Conservation (phyloP, 2,113 vertebrate genomes). For the Caranx ignobilis region DNA sequence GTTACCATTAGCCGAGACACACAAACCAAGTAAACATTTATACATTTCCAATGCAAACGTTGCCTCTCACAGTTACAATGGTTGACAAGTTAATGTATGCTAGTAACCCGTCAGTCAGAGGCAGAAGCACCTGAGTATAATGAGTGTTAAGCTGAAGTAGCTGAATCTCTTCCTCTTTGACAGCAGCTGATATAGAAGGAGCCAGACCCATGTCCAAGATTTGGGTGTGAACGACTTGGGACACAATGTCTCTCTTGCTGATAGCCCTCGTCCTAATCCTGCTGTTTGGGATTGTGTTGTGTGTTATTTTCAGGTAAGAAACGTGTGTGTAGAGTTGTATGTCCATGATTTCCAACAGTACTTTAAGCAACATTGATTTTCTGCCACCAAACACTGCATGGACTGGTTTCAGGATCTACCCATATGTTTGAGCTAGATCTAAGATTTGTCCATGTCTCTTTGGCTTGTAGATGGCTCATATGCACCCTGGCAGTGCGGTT, state of each 20-base stretch:
- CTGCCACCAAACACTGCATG: neutral
- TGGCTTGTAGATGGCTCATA: constrained; percentile 87
- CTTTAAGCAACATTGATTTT: neutral
- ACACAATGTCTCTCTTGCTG: constrained; percentile 81
- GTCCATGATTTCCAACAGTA: neutral
- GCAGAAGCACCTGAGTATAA: constrained; percentile 22
- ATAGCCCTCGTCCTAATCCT: constrained; percentile 68
- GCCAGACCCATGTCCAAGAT: constrained; percentile 60
- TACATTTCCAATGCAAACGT: neutral
- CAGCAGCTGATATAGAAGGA: constrained; percentile 61
- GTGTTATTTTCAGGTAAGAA: constrained; percentile 80
- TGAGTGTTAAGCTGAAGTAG: constrained; percentile 21
- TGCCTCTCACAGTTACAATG: neutral
- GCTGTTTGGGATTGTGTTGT: constrained; percentile 63
- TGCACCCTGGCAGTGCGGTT: constrained; percentile 88
- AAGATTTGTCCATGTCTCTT: neutral
- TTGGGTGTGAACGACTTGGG: constrained; percentile 70
- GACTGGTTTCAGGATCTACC: neutral
- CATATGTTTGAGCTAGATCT: neutral
- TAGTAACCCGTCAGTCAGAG: neutral
- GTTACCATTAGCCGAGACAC: neutral
- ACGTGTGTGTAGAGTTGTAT: neutral
- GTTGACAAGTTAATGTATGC: neutral
- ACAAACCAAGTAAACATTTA: neutral
- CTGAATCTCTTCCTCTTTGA: constrained; percentile 45